These are phyloP conservation scores for Phalacrocorax aristotelis DNA, from an alignment of 2,113 vertebrate genomes.

Conservation along the genomic window DNA sequence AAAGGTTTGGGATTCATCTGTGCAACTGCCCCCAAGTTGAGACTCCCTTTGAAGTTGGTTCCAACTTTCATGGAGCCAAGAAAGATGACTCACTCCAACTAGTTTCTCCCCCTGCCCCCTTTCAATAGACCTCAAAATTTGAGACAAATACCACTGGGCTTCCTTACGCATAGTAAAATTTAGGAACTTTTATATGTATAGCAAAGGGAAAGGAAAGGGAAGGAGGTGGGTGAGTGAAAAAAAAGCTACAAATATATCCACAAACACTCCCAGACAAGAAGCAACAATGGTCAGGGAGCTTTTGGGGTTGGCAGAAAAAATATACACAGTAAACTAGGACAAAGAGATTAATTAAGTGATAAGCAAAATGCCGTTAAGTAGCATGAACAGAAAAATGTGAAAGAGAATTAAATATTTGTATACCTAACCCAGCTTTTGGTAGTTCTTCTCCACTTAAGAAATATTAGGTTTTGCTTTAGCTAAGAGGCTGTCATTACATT, in stretches of 20 bases:
- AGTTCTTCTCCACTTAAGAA: background rate
- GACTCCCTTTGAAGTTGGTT: constrained; percentile 39
- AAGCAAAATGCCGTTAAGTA: background rate
- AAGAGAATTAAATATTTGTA: background rate
- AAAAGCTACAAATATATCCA: background rate
- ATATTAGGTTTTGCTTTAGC: background rate
- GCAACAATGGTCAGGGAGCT: background rate
- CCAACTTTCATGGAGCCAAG: constrained; percentile 32
- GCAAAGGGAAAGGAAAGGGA: background rate
- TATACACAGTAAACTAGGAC: background rate
- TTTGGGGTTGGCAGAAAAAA: background rate
- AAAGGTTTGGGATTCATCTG: constrained; percentile 55
- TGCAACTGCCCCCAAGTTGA: constrained; percentile 37
- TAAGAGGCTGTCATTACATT: background rate
- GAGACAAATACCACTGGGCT: background rate
- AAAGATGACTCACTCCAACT: background rate
- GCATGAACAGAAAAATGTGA: background rate
- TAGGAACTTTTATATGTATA: background rate
- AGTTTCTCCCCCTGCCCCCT: background rate
- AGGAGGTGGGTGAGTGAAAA: background rate
- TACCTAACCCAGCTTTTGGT: background rate
- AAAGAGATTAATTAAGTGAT: background rate
- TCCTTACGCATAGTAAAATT: background rate
- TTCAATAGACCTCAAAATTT: background rate
- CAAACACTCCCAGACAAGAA: background rate